Percentiles rank a stretch among this genome's conserved stretches.
phyloP scores from a whole-genome alignment of 2,113 vertebrate genomes.

The Anolis carolinensis region DNA sequence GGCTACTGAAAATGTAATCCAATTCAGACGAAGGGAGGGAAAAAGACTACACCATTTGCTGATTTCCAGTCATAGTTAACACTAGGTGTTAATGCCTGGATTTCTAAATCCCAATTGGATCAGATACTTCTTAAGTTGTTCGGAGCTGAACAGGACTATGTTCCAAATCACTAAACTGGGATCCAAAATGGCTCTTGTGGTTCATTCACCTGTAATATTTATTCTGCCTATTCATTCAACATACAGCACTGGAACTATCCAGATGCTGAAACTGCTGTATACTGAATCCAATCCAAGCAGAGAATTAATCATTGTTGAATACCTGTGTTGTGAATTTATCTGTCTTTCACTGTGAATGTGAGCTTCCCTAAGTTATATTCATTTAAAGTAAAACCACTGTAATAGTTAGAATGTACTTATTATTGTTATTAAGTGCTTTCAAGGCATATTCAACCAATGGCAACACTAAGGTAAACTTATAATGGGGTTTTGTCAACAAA shows the following conservation, averaged over 20 bases:
- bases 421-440: neutral
- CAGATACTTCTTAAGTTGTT: neutral
- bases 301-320: neutral
- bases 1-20: neutral
- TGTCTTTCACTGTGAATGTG: neutral
- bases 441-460: too few species aligned
- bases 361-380: neutral
- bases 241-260: conserved; percentile 12
- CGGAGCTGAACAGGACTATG: neutral
- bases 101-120: neutral
- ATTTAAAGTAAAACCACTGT: neutral
- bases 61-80: neutral
- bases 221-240: neutral
- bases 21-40: neutral
- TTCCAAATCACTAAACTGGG: neutral
- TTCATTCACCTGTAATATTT: neutral
- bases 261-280: conserved; percentile 5
- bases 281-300: neutral
- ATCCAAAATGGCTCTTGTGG: neutral
- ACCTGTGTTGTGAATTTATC: neutral
- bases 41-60: neutral
- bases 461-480: too few species aligned
- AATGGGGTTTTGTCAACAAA: too few species aligned
- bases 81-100: neutral
- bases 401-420: neutral